Evolutionary conservation across 2,113 vertebrate genomes (phyloP).

Genomic region (Ageneiosus marmoratus): DNA sequence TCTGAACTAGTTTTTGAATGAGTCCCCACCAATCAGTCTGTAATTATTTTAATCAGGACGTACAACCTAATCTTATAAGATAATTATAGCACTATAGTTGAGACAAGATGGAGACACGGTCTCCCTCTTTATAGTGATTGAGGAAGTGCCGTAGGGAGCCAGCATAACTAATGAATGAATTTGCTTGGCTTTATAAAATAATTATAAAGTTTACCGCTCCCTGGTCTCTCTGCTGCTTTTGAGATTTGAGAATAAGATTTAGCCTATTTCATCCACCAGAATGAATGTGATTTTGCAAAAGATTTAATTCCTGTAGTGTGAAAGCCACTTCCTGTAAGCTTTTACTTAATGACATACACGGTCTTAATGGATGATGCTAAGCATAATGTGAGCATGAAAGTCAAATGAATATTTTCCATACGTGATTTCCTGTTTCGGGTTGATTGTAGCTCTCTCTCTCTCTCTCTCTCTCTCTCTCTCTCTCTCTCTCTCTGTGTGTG

Average conservation of each 20-base stretch:
- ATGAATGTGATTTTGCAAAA: not conserved
- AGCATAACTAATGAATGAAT: conserved; percentile 31
- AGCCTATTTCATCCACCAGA: not conserved
- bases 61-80: not conserved
- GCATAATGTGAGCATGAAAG: not conserved
- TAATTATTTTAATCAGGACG: conserved; percentile 11
- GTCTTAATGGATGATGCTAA: not conserved
- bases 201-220: conserved; percentile 11
- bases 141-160: not conserved
- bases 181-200: conserved; percentile 24
- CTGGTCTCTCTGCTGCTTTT: not conserved
- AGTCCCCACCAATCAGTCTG: not conserved
- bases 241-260: not conserved
- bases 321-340: not conserved
- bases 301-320: not conserved
- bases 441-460: not conserved
- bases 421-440: not conserved
- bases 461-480: not conserved
- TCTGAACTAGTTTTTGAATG: not conserved
- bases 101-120: conserved; percentile 13
- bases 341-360: not conserved
- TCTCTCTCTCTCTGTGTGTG: not conserved
- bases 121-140: conserved; percentile 20
- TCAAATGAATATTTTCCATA: not conserved
- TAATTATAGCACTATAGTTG: conserved; percentile 11